Evolutionary conservation across 2,113 vertebrate genomes (phyloP).

Genomic region (Bufo gargarizans): DNA sequence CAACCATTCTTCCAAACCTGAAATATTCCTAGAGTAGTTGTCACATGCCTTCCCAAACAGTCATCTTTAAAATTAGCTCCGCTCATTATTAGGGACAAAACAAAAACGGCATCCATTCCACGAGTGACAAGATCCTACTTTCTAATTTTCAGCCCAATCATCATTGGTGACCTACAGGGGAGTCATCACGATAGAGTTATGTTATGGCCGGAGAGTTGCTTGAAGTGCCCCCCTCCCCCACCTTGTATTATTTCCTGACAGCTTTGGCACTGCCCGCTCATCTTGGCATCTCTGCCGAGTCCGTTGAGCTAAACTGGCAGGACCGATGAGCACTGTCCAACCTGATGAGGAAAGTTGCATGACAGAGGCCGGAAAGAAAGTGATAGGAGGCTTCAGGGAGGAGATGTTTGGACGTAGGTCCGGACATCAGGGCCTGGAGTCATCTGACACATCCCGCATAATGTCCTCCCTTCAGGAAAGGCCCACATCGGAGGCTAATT

Average conservation of each 20-base stretch:
- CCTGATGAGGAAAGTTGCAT: neutral
- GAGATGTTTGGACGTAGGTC: neutral
- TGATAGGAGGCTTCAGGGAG: neutral
- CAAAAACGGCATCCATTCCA: neutral
- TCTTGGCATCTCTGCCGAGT: neutral
- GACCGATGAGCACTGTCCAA: constrained; percentile 15
- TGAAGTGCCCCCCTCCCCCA: neutral
- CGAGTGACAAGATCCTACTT: neutral
- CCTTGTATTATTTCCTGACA: neutral
- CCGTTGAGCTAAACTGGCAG: constrained; percentile 10
- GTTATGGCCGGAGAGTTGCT: neutral
- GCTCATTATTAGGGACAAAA: neutral
- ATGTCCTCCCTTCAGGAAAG: constrained; percentile 20
- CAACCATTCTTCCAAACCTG: neutral
- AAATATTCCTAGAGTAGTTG: neutral
- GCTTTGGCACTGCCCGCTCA: neutral
- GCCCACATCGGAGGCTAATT: constrained; percentile 16
- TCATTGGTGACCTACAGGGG: neutral
- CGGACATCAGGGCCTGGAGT: neutral
- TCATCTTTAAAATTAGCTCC: neutral
- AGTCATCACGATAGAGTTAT: neutral
- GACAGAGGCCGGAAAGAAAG: neutral
- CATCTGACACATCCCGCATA: constrained; percentile 32
- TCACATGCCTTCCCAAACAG: neutral
- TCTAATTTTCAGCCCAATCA: neutral